Base-by-base conservation (phyloP, 2,888 invertebrate species). In the Pogonocherus hispidulus region DNA sequence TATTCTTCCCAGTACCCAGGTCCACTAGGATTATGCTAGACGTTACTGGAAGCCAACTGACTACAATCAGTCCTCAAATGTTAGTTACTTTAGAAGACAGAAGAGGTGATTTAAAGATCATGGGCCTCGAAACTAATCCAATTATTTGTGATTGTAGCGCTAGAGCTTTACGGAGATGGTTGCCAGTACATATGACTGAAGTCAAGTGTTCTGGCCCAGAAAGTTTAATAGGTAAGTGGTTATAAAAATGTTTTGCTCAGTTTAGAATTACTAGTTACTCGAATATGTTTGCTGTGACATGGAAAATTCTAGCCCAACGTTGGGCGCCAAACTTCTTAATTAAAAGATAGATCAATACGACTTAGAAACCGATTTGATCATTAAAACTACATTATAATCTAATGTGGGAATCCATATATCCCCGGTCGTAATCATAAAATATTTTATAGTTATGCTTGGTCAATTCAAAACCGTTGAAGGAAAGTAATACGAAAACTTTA, bases 71-170 rank as follows among this genome's bases (percentile, higher is more conserved):
- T 67, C 91, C 93, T 0, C 95, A 95, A 79, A 87, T 96, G 70
- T 85, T 96, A 5, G 90, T 91, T 2, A 92, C 94, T 3, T 86
- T 96, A 22, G 96, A 96, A 79, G 96, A 95, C 81, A 89, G 95
- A 16, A 89, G 93, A 57, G 92, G 93, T 1, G 92, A 92, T 82
- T 86, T 96, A 44, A 89, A 89, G 46, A 88, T 96, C 77, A 86
- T 89, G 67, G 96, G 96, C 0, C 86, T 96, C 44, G 90, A 90
- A 54, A 89, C 91, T 2, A 95, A 96, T 84, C 95, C 96, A 0
- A 91, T 96, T 52, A 88, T 90, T 66, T 97, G 97, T 81, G 95
- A 96, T 82, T 97, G 97, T 81, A 92, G 92, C 78, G 91, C 94
- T 0, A 87, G 93, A 74, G 93, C 94, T 1, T 86, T 96, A 27